These are phyloP conservation scores for Strix aluco DNA, from an alignment of 2,113 vertebrate species.

Conservation along the genomic window DNA sequence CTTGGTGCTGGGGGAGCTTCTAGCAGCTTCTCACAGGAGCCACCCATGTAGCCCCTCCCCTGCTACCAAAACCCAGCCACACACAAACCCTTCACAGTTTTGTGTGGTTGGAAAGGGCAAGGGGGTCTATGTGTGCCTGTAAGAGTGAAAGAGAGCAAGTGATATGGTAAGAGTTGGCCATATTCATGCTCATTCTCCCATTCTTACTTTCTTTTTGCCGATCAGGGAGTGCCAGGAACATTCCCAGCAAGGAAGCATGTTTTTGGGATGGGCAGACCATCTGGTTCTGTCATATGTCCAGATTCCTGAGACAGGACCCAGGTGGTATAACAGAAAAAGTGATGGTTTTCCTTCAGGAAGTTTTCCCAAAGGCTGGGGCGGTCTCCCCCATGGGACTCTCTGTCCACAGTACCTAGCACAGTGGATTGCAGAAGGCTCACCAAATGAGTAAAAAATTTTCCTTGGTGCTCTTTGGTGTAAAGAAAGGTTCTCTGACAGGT, in stretches of 20 bases:
- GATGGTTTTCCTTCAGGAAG: background rate
- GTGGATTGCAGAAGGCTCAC: accelerated
- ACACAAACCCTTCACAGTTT: too few species aligned
- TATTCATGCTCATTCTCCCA: background rate
- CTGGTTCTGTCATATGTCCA: background rate
- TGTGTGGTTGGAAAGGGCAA: background rate
- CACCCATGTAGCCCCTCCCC: too few species aligned
- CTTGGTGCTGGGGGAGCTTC: too few species aligned
- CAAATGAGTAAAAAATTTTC: background rate
- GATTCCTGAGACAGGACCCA: background rate
- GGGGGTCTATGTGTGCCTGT: background rate
- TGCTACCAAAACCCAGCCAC: too few species aligned
- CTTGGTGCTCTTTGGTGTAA: background rate
- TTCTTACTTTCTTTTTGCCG: background rate
- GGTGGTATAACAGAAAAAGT: background rate
- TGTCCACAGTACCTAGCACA: accelerated
- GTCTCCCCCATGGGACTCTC: accelerated
- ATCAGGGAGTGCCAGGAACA: background rate
- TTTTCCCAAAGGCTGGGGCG: background rate
- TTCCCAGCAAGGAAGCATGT: accelerated
- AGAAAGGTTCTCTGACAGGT: accelerated
- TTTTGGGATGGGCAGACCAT: background rate
- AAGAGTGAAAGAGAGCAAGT: background rate
- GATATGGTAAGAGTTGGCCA: background rate
- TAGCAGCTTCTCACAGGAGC: too few species aligned